Conservation (phyloP, 2,888 invertebrate species). For the Pycnomerus fuliginosus region DNA sequence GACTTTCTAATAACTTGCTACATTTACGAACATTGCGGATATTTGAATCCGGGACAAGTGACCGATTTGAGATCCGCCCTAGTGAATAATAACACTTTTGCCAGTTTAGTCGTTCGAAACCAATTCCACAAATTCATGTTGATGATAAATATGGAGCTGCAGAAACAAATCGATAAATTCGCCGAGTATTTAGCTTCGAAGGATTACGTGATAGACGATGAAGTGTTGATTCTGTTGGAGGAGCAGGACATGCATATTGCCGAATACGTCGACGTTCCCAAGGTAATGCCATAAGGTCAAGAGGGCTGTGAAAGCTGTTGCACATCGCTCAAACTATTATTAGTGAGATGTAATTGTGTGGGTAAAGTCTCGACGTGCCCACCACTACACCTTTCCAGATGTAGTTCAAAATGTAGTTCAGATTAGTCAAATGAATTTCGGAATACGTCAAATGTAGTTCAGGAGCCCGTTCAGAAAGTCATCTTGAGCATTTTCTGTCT, state of each 20-base stretch:
- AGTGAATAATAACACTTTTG: slow-evolving; percentile 96
- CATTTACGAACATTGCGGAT: slow-evolving; percentile 74
- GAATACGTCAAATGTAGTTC: too few relatives aligned
- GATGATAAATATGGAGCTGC: slow-evolving; percentile 55
- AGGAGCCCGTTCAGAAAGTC: too few relatives aligned
- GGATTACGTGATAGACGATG: slow-evolving; percentile 64
- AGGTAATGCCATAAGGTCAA: slow-evolving; percentile 53
- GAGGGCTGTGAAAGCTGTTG: too few relatives aligned
- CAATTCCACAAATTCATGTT: slow-evolving; percentile 77
- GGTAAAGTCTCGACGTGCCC: too few relatives aligned
- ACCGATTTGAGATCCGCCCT: slow-evolving; percentile 93
- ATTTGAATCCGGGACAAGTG: slow-evolving; percentile 78
- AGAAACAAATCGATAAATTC: slow-evolving; percentile 62
- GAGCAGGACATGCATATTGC: slow-evolving; percentile 65
- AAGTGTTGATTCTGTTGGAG: slow-evolving; percentile 65
- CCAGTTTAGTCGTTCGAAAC: slow-evolving; percentile 81
- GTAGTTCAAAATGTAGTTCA: too few relatives aligned
- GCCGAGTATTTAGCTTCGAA: slow-evolving; percentile 64
- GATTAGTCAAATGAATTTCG: too few relatives aligned
- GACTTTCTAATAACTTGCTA: slow-evolving; percentile 88
- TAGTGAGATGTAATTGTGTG: too few relatives aligned
- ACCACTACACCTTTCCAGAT: too few relatives aligned
- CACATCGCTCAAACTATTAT: too few relatives aligned
- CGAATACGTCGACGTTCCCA: slow-evolving; percentile 87
- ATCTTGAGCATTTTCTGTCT: too few relatives aligned